These are phyloP conservation scores for Oryzias melastigma DNA, from an alignment of 2,113 vertebrate species.

Conservation along the genomic window DNA sequence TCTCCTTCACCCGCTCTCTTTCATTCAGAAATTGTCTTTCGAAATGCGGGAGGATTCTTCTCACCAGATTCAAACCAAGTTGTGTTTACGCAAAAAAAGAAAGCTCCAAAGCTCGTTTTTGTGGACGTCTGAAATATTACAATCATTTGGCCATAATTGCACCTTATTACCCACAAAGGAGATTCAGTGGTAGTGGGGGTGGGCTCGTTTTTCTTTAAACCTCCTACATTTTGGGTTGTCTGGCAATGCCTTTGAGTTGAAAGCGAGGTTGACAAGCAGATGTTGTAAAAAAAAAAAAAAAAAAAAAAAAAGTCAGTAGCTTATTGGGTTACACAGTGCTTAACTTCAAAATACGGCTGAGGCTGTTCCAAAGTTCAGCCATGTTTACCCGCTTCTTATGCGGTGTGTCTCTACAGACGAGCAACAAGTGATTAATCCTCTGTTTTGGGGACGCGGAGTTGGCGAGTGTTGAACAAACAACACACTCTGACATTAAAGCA, in stretches of 20 bases:
- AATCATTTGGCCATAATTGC: conserved; percentile 68
- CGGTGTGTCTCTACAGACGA: conserved; percentile 34
- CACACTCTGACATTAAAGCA: conserved; percentile 34
- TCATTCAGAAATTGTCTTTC: conserved; percentile 27
- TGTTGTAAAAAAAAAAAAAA: conserved; percentile 72
- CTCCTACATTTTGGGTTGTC: conserved; percentile 46
- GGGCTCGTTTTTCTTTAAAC: conserved; percentile 47
- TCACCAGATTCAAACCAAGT: conserved; percentile 40
- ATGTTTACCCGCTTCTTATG: conserved; percentile 41
- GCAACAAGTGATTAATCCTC: conserved; percentile 62
- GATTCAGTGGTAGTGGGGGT: conserved; percentile 33
- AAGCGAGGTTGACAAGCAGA: conserved; percentile 75
- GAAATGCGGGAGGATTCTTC: conserved; percentile 34
- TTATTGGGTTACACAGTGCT: conserved; percentile 76
- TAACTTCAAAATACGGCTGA: conserved; percentile 62
- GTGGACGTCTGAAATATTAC: conserved; percentile 60
- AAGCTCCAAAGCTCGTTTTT: conserved; percentile 45
- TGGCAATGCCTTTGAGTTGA: conserved; percentile 65
- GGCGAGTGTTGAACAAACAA: conserved; percentile 55
- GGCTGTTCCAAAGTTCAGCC: conserved; percentile 63
- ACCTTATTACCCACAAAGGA: conserved; percentile 54
- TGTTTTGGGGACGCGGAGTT: conserved; percentile 52
- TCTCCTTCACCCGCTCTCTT: conserved; percentile 10
- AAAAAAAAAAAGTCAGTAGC: conserved; percentile 74
- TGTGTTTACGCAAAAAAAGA: conserved; percentile 57